These are phyloP conservation scores for Bicyclus anynana DNA, from an alignment of 1,140 invertebrate genomes.

Conservation along the genomic window DNA sequence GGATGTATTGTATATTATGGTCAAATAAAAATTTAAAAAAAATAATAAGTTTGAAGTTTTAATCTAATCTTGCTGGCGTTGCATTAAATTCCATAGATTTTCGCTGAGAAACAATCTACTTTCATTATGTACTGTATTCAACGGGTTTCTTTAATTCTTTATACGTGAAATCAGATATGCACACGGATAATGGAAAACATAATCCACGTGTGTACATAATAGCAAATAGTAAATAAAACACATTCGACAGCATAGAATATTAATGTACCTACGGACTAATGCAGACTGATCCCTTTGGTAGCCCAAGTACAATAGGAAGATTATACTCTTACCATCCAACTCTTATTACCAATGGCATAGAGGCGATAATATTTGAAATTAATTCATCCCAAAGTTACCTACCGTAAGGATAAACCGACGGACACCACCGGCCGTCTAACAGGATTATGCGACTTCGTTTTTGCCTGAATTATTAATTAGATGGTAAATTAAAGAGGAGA, in stretches of 20 bases:
- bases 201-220: not conserved
- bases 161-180: not conserved
- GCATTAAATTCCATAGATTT: no score
- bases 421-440: constrained; percentile 40
- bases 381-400: constrained; percentile 12
- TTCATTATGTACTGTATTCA: no score
- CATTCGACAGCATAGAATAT: constrained; percentile 58
- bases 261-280: constrained; percentile 49
- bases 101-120: no score
- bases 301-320: constrained; percentile 19
- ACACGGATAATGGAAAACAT: not conserved
- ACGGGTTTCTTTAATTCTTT: not conserved
- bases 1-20: no score
- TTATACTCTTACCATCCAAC: constrained; percentile 3
- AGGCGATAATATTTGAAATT: constrained; percentile 7
- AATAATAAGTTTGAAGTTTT: no score
- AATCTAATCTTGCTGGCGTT: no score
- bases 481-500: constrained; percentile 28
- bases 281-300: constrained; percentile 39
- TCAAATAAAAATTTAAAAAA: no score
- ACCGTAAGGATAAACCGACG: constrained; percentile 24
- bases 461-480: constrained; percentile 38
- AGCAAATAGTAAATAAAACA: constrained; percentile 43
- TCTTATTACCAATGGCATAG: constrained; percentile 7
- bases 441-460: constrained; percentile 47